Evolutionary conservation across 2,797 vertebrate genomes (phyloP), one percentile per base, ranked within the genome.

Genomic region (Oreortyx pictus): DNA sequence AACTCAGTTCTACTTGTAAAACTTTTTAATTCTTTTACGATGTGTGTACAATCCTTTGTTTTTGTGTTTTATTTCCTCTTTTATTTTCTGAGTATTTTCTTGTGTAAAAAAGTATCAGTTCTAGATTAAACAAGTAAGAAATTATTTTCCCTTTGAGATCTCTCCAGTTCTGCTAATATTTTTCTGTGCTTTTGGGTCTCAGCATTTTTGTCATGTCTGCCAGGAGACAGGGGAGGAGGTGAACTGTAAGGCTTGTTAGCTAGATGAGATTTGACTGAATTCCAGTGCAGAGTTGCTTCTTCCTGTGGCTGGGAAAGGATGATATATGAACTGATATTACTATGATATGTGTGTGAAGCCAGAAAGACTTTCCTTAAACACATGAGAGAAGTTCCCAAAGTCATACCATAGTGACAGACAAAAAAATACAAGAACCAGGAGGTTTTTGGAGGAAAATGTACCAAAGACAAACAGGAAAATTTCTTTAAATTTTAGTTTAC

Each of bases 81-180:
- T 16, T 85, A 6, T 88, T 86, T 91, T 93, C 44, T 62, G 39
- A 41, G 52, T 14, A 14, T 85, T 57, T 84, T 95, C 54, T 92
- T 89, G 68, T 70, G 75, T 13, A 88, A 56, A 27, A 89, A 19
- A 71, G 15, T 39, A 75, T 22, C 35, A 77, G 1, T 87, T 57
- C 25, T 85, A 92, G 90, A 91, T 82, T 90, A 94, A 90, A 90
- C 50, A 77, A 27, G 7, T 65, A 67, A 37, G 16, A 35, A 87
- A 85, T 90, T 50, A 9, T 78, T 90, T 82, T 85, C 54, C 41
- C 27, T 71, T 57, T 47, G 74, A 57, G 12, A 87, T 72, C 15
- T 22, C 29, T 65, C 25, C 65, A 59, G 27, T 46, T 74, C 81
- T 93, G 41, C 37, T 87, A 80, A 89, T 75, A 88, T 91, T 95